Percentiles rank a stretch among this genome's conserved stretches.
Conservation (phyloP, 2,797 vertebrate species). For the Pteropus rufus region DNA sequence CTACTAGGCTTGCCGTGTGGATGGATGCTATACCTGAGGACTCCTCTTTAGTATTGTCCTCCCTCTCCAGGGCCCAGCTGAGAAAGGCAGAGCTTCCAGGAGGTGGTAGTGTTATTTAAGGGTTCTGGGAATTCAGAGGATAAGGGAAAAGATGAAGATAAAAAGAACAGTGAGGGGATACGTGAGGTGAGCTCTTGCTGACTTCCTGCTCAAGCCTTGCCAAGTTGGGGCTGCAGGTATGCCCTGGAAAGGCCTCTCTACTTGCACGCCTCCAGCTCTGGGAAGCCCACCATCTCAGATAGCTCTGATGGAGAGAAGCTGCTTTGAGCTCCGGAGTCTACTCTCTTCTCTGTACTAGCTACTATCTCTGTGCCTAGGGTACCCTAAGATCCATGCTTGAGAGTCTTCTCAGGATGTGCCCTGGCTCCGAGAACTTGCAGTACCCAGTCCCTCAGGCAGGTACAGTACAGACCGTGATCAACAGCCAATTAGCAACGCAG, state of each 20-base stretch:
- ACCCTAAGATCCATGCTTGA: background rate
- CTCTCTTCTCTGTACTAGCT: background rate
- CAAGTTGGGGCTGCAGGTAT: background rate
- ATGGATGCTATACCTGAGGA: background rate
- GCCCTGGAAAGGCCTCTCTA: background rate
- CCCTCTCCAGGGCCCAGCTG: background rate
- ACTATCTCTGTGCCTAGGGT: background rate
- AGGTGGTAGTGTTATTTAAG: background rate
- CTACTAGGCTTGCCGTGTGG: background rate
- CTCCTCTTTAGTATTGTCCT: background rate
- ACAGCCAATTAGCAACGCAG: background rate
- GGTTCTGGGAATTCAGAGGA: background rate
- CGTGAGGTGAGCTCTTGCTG: accelerated
- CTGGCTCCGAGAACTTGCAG: background rate
- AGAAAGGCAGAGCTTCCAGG: background rate
- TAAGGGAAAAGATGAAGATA: background rate
- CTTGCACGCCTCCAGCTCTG: background rate
- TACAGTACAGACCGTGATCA: background rate
- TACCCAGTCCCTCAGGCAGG: background rate
- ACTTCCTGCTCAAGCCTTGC: background rate
- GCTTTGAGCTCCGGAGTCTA: background rate
- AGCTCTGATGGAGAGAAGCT: background rate
- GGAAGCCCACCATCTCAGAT: background rate
- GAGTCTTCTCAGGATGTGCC: background rate
- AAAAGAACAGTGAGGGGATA: background rate